phyloP scores from a whole-genome alignment of 2,797 vertebrate species.

The Pyrocephalus nanus region DNA sequence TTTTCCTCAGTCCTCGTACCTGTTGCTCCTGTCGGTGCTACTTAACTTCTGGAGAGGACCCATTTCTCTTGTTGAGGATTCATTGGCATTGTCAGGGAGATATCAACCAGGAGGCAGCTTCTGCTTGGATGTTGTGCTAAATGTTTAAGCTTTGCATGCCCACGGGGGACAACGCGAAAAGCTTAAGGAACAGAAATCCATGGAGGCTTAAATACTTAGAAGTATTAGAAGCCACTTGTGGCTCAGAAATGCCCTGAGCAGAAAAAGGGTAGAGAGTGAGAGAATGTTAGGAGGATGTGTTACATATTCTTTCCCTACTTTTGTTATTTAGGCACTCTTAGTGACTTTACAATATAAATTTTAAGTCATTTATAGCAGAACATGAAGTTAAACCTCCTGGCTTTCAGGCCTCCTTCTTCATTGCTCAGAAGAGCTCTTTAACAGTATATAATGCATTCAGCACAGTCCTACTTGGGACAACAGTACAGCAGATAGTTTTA shows the following conservation, averaged over 20 bases:
- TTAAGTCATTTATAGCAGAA: neutral
- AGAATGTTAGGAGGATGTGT: neutral
- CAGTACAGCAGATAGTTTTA: neutral
- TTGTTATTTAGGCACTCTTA: neutral
- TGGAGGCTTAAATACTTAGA: neutral
- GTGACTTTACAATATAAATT: neutral
- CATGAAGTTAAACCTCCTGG: neutral
- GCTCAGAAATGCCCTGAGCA: neutral
- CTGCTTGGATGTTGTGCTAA: neutral
- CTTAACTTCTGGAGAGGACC: neutral
- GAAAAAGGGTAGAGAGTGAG: neutral
- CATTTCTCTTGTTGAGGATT: neutral
- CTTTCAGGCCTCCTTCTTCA: neutral
- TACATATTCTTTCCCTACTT: neutral
- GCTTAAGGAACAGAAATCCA: slow-evolving; percentile 8
- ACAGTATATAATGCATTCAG: neutral
- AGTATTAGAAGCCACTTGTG: neutral
- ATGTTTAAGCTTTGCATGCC: neutral
- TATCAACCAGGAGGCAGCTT: neutral
- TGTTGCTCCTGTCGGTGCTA: neutral
- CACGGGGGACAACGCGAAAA: neutral
- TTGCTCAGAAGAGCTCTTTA: neutral
- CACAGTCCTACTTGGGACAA: neutral
- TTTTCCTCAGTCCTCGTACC: neutral
- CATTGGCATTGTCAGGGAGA: neutral